Percentiles rank a stretch among this genome's conserved stretches.
phyloP scores from a whole-genome alignment of 2,113 vertebrate species.

The Cheirogaleus medius region DNA sequence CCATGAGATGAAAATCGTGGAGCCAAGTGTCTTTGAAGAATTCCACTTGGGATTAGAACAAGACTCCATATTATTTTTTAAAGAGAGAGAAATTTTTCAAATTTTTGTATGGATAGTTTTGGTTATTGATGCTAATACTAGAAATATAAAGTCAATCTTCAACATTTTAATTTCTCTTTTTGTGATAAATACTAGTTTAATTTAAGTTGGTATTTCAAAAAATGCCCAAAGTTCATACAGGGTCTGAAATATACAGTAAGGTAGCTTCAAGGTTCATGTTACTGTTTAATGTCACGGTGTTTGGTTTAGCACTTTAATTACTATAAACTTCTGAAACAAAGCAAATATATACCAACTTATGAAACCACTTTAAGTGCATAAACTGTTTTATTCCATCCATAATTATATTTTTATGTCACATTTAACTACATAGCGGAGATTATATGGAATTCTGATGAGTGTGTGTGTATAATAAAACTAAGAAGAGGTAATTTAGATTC shows the following conservation, averaged over 20 bases:
- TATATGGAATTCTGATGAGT: background rate
- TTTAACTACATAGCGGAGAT: conserved; percentile 26
- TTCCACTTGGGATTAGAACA: background rate
- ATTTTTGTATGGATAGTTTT: background rate
- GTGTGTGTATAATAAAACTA: background rate
- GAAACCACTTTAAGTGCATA: conserved; percentile 7
- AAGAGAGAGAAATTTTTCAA: background rate
- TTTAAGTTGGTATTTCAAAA: background rate
- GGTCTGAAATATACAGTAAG: background rate
- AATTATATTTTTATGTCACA: conserved; percentile 1
- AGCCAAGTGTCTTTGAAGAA: conserved; percentile 8
- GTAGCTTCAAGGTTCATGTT: background rate
- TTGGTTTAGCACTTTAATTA: background rate
- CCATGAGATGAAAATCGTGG: background rate
- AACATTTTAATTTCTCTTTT: conserved; percentile 20
- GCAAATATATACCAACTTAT: background rate
- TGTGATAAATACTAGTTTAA: background rate
- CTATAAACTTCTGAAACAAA: conserved; percentile 23
- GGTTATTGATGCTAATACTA: background rate
- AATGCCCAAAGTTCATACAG: background rate
- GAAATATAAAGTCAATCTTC: background rate
- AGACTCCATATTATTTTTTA: background rate
- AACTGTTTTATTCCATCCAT: background rate
- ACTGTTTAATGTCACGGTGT: background rate
- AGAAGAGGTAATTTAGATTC: conserved; percentile 5